These are phyloP conservation scores for silkworm (Bombyx mori) DNA, from an alignment of 1,140 invertebrate genomes.

Conservation along the genomic window DNA sequence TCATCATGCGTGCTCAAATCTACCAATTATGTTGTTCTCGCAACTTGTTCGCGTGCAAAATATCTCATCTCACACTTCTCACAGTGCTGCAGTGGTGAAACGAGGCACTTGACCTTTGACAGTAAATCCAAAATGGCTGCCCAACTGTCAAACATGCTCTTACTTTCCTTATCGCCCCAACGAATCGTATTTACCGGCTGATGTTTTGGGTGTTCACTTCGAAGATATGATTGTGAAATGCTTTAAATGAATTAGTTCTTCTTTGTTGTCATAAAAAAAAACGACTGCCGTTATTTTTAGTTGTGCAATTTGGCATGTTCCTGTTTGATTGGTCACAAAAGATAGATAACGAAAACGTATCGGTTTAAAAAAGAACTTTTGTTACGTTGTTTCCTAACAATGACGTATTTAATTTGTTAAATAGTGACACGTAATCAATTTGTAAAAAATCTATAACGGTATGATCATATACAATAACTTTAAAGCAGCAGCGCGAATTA, in stretches of 20 bases:
- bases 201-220: constrained; percentile 18
- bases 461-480: too few species aligned
- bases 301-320: constrained; percentile 6
- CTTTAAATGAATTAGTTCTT: constrained; percentile 19
- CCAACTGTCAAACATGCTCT: constrained; percentile 42
- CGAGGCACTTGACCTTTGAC: constrained; percentile 46
- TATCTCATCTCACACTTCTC: constrained; percentile 19
- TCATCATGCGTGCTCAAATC: constrained; percentile 1
- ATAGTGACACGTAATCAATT: too few species aligned
- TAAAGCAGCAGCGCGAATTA: too few species aligned
- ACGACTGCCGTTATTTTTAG: constrained; percentile 11
- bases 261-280: constrained; percentile 12
- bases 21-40: constrained; percentile 11
- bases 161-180: constrained; percentile 37
- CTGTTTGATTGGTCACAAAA: constrained; percentile 1
- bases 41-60: constrained; percentile 42
- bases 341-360: too few species aligned
- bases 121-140: constrained; percentile 48
- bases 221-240: constrained; percentile 26
- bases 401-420: too few species aligned
- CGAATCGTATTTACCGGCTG: constrained; percentile 25
- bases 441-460: too few species aligned
- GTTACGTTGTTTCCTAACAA: too few species aligned
- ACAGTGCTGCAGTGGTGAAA: constrained; percentile 29
- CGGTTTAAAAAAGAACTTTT: too few species aligned